These are phyloP conservation scores for Aricia artaxerxes DNA, from an alignment of 2,888 invertebrate species.

Conservation along the genomic window DNA sequence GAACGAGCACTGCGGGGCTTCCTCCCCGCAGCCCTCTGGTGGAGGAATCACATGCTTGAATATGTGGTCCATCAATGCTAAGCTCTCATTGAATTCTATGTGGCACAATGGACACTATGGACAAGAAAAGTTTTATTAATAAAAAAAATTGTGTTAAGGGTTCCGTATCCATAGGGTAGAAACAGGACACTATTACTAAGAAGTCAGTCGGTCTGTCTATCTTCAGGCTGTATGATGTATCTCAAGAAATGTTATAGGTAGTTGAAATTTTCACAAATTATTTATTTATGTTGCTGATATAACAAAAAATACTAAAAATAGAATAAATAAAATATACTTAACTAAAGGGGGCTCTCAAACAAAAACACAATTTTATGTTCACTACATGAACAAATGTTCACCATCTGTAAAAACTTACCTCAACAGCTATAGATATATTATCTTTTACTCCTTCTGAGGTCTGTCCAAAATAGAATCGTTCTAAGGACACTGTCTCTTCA, in stretches of 20 bases:
- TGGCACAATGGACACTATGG: conserved; percentile 84
- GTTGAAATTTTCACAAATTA: no score
- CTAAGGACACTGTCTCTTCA: conserved; percentile 78
- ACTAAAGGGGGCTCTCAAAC: not conserved
- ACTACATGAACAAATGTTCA: not conserved
- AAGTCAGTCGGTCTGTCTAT: no score
- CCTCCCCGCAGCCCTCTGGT: conserved; percentile 47
- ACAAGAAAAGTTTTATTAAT: conserved; percentile 33
- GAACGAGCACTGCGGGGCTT: conserved; percentile 77
- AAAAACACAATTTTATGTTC: no score
- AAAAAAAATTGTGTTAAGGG: not conserved
- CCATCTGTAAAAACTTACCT: conserved; percentile 48
- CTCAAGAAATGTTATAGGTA: no score
- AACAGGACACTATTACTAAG: no score
- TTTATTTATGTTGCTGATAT: no score
- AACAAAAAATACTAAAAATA: not conserved
- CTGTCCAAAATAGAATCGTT: conserved; percentile 84
- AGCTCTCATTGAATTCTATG: conserved; percentile 84
- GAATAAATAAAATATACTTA: not conserved
- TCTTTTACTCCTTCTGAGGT: conserved; percentile 54
- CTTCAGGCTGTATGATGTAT: no score
- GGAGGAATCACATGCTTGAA: conserved; percentile 83
- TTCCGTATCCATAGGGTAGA: no score
- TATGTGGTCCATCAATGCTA: conserved; percentile 86
- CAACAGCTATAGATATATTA: conserved; percentile 62